These are phyloP conservation scores for Laticauda laticaudata DNA, from an alignment of 2,113 vertebrate genomes.

Conservation along the genomic window DNA sequence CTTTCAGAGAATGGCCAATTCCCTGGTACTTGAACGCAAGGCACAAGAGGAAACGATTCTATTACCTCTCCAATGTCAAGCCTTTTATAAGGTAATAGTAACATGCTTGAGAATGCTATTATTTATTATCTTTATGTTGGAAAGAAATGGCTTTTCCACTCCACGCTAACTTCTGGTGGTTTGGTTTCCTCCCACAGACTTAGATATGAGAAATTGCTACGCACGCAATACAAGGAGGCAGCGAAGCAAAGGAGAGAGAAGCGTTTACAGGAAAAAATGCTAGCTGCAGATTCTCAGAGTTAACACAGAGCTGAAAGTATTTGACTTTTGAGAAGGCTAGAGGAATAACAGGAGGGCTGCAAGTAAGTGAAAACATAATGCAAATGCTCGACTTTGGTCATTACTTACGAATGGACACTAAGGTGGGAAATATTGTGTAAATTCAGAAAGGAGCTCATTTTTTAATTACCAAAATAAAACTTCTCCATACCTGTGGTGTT, in stretches of 20 bases:
- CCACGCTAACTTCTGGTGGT: not conserved
- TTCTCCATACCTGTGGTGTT: not conserved
- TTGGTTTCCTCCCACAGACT: conserved; percentile 72
- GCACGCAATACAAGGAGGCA: conserved; percentile 51
- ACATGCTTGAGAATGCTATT: not conserved
- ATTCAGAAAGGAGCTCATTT: not conserved
- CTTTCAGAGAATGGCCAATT: conserved; percentile 87
- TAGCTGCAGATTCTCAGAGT: conserved; percentile 62
- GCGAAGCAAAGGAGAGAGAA: conserved; percentile 59
- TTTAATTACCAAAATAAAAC: conserved; percentile 5
- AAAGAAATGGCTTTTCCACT: not conserved
- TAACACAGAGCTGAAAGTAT: conserved; percentile 27
- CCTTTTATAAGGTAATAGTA: conserved; percentile 80
- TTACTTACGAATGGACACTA: not conserved
- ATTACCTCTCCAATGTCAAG: conserved; percentile 78
- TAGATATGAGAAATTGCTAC: conserved; percentile 77
- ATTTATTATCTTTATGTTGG: not conserved
- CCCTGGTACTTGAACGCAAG: conserved; percentile 91
- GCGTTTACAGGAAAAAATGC: conserved; percentile 71
- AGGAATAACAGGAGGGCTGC: not conserved
- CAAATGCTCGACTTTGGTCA: not conserved
- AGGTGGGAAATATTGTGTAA: not conserved
- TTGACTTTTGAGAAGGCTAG: not conserved
- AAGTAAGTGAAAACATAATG: not conserved
- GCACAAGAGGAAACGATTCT: conserved; percentile 84